Evolutionary conservation across 2,113 vertebrate genomes (phyloP).

Genomic region (Nibea coibor): DNA sequence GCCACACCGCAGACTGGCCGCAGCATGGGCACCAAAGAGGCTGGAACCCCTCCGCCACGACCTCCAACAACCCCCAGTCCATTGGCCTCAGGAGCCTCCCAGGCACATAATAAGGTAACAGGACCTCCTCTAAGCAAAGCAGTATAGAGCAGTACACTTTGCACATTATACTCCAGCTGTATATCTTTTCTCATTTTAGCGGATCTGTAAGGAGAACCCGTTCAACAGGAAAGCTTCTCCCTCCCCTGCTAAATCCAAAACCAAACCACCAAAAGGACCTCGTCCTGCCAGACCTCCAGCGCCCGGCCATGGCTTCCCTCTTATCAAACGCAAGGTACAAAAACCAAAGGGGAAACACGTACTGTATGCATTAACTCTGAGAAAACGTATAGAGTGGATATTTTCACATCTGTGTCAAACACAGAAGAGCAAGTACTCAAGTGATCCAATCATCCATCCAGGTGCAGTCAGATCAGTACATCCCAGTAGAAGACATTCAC

Average conservation of each 20-base stretch:
- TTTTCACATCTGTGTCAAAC: constrained; percentile 75
- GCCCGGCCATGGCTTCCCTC: constrained; percentile 95
- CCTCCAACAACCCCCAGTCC: constrained; percentile 71
- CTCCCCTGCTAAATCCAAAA: constrained; percentile 79
- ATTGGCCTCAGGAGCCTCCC: constrained; percentile 49
- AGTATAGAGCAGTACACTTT: background rate
- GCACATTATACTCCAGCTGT: background rate
- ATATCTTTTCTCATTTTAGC: constrained; percentile 76
- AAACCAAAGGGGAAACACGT: background rate
- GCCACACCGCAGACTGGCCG: constrained; percentile 83
- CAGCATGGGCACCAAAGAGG: constrained; percentile 57
- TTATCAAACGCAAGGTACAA: constrained; percentile 97
- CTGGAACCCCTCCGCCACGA: constrained; percentile 67
- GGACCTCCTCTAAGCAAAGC: background rate
- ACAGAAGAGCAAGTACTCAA: constrained; percentile 84
- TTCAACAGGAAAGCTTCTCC: constrained; percentile 94
- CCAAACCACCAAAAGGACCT: constrained; percentile 87
- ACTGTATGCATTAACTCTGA: background rate
- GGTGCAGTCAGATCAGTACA: constrained; percentile 97
- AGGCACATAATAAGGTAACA: constrained; percentile 76
- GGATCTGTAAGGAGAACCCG: constrained; percentile 97
- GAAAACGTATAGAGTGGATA: background rate
- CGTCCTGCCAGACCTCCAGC: constrained; percentile 94
- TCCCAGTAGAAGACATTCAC: constrained; percentile 95
- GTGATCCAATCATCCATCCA: constrained; percentile 61